Evolutionary conservation across 2,888 invertebrate species (phyloP), one percentile per base, ranked within the genome.

Genomic region (Alcis repandata): DNA sequence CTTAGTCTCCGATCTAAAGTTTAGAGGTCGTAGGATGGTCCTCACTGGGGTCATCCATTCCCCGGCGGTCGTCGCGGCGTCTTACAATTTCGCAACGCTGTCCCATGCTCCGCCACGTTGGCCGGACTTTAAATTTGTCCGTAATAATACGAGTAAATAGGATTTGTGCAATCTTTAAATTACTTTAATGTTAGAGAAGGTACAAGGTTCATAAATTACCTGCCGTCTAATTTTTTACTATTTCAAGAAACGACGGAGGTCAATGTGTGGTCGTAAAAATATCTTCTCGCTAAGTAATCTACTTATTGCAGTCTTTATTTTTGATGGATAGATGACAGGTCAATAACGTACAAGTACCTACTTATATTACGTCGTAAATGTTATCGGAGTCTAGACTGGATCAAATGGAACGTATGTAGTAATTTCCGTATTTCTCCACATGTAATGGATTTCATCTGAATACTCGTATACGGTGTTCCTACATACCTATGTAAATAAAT

Each of bases 11-110:
- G 38, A 27, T 65, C 56, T 58, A 53, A 59, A 52, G 54, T 54
- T 63, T 69, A 72, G 58, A 71, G 76, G 73, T 59, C 74, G 66
- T 63, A 66, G 70, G 73, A 71, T 75, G 68, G 68, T 68, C 54
- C 57, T 73, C 46, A 49, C 67, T 67, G 70, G 71, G 80, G 79
- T 80, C 80, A 79, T 77, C 77, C 80, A 69, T 70, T 78, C 79
- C 78, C 70, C 60, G 54, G 51, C 65, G 60, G 60, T 64, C 57
- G 56, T 6, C 67, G 63, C 63, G 58, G 63, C 63, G 69, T 68
- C 70, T 70, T n/a, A 71, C 69, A 61, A 73, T 82, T 78, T 77
- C 78, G 78, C 75, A 81, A 82, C 56, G 32, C 41, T 54, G 56
- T 46, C 69, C 66, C 68, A 68, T 69, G 73, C 60, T 57, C 56